Percentiles rank a stretch among this genome's conserved stretches.
phyloP scores from a whole-genome alignment of 2,797 vertebrate species.

The Gymnodraco acuticeps region DNA sequence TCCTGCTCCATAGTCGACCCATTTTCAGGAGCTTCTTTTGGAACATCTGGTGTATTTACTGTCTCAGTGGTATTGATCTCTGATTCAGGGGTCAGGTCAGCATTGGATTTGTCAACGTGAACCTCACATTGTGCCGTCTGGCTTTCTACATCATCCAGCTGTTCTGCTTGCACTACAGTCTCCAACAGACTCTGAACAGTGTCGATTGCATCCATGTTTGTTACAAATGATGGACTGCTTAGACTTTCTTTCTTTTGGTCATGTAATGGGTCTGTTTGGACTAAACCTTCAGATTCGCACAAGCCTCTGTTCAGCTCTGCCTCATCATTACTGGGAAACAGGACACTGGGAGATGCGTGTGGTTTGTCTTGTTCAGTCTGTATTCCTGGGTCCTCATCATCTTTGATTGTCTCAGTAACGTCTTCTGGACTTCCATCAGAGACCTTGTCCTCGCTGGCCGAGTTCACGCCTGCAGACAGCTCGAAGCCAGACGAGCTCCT shows the following conservation, averaged over 20 bases:
- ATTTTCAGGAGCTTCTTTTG: constrained; percentile 10
- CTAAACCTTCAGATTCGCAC: constrained; percentile 20
- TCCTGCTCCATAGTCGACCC: constrained; percentile 10
- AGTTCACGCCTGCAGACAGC: background rate
- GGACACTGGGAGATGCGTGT: background rate
- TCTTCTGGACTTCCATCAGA: constrained; percentile 13
- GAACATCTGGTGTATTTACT: background rate
- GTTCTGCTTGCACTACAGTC: background rate
- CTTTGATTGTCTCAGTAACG: background rate
- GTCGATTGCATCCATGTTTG: background rate
- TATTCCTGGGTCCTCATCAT: background rate
- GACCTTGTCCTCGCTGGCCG: background rate
- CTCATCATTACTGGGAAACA: background rate
- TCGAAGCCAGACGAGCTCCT: constrained; percentile 22
- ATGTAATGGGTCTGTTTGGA: constrained; percentile 1
- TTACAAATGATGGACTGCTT: background rate
- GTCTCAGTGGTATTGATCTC: background rate
- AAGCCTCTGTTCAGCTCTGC: constrained; percentile 13
- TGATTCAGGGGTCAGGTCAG: background rate
- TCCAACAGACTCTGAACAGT: constrained; percentile 15
- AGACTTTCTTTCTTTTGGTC: background rate
- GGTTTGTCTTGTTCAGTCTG: constrained; percentile 12
- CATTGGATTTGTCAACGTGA: constrained; percentile 14
- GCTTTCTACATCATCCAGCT: constrained; percentile 4
- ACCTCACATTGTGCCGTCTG: constrained; percentile 13